Evolutionary conservation across 2,888 invertebrate genomes (phyloP), one percentile per base, ranked within the genome.

Genomic region (Philereme vetulata): DNA sequence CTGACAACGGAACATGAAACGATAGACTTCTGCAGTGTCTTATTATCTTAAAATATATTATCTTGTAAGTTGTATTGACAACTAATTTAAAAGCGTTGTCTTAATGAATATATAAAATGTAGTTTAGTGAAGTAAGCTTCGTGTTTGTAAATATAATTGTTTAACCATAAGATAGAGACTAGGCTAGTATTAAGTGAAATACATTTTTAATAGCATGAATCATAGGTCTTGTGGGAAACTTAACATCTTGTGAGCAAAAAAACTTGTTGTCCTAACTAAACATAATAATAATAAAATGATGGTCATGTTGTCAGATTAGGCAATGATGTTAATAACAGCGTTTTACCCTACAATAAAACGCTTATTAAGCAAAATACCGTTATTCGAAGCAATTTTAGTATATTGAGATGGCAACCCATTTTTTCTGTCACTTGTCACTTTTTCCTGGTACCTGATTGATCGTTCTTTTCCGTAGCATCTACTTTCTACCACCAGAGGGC

Each of bases 11-110:
- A 45, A 35, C 9, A 33, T 5, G 1, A 48, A 40, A 56, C 61
- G 56, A 56, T 54, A 53, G 61, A 62, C 56, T 62, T 62, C 40
- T 43, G 36, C 50, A 50, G 61, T 62, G 61, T 62, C 61, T 62
- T 62, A 62, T 47, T 54, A 53, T 4, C 7, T 38, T 49, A 40
- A 45, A 35, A 33, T 36, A 52, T 9, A 38, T 34, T 55, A 55
- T 42, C 5, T 47, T 47, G 35, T 47, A 47, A 43, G 7, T 47
- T 47, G 35, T 47, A 47, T 36, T 51, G 42, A 55, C n/a, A 34
- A 45, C 9, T 9, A 11, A 45, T 36, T 45, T 45, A 52, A 52
- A 33, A 38, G 5, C 3, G 10, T 3, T 7, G 48, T 35, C 2
- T 48, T 4, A n/a, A 35, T 1, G 5, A 47, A 34, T 5, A 10